Conservation (phyloP, 2,797 vertebrate genomes). For the Sciurus carolinensis region DNA sequence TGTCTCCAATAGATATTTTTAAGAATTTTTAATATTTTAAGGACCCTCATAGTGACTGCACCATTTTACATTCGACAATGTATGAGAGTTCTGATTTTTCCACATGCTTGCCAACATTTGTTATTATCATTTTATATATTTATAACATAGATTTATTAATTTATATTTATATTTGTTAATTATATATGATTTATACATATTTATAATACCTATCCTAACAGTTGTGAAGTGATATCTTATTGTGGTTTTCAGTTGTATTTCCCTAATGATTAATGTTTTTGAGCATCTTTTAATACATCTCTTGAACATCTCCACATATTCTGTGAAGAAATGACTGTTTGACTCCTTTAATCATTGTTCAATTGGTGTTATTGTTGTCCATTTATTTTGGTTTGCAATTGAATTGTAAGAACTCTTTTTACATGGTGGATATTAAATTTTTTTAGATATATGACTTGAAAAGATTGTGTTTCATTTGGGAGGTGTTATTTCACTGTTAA, state of each 20-base stretch:
- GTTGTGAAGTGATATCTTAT: background rate
- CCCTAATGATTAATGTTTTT: background rate
- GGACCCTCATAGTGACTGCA: background rate
- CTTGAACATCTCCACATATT: background rate
- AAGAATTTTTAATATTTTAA: background rate
- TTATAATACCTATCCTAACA: background rate
- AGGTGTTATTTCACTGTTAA: background rate
- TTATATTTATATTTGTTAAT: no score
- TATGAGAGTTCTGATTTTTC: background rate
- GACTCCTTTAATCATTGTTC: background rate
- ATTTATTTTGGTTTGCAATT: background rate
- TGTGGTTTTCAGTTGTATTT: background rate
- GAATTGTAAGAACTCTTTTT: background rate
- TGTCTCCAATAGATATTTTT: background rate
- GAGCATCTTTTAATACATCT: background rate
- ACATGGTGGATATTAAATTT: background rate
- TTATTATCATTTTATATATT: background rate
- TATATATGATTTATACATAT: no score
- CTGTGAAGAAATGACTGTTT: background rate
- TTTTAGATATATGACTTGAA: background rate
- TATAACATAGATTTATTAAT: no score
- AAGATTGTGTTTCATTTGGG: background rate
- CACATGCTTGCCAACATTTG: background rate
- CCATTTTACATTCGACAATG: background rate
- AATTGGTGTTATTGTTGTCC: background rate